Evolutionary conservation across 2,797 vertebrate genomes (phyloP), one percentile per base, ranked within the genome.

Genomic region (Cirrhinus mrigala): DNA sequence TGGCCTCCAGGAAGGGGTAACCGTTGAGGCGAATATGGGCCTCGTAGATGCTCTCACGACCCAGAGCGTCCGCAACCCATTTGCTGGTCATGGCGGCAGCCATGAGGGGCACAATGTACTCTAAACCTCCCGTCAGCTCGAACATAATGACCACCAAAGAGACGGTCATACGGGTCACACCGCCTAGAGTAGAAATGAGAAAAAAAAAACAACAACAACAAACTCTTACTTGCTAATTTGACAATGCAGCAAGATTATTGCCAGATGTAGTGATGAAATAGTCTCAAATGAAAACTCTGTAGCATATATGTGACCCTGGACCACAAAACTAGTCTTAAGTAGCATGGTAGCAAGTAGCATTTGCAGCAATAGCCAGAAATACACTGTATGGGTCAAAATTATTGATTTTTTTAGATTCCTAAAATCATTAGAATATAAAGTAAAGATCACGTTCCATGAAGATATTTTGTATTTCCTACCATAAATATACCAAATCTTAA

Each of bases 131-230:
- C 0, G 98, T 99, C 79, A 99, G 94, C 92, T 99, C 98, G 12
- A 99, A 99, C 98, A 99, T 99, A 90, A 99, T 99, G 90, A 99
- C 98, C 77, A 99, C 98, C 75, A 99, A 95, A 0, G 98, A 99
- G 85, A 99, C 97, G 0, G 98, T 99, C 98, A 99, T 99, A 0
- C 98, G 96, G 16, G 98, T 99, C 87, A 98, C 98, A 0, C 98
- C 98, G 4, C 98, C 98, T 99, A 89, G 6, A 82, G 88, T 62
- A 80, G 22, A 70, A 78, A 37, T 5, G 2, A 27, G 2, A 22
- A 16, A 11, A 6, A 3, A 7, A 48, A 5, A 3, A 56, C 7
- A n/a, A n/a, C n/a, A n/a, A n/a, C n/a, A n/a, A n/a, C n/a, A n/a
- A 22, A 9, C 6, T 62, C 3, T n/a, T 15, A 11, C 22, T 16